Conservation (phyloP, 2,888 invertebrate species). For the Therioaphis trifolii region DNA sequence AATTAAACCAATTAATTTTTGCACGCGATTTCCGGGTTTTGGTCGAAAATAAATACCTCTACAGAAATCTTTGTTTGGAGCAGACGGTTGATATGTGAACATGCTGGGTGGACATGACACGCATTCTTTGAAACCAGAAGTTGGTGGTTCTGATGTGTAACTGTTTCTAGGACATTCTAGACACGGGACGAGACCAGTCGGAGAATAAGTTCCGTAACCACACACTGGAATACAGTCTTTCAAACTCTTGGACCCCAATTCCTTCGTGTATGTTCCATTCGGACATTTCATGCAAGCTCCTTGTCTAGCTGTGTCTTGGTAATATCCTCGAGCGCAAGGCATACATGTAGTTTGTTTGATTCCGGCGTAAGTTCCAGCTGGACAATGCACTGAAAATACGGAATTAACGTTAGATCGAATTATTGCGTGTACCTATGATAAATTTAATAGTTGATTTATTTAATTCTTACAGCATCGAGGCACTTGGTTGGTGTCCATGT, state of each 20-base stretch:
- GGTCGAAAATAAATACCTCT: conserved; percentile 69
- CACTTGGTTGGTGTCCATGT: conserved; percentile 91
- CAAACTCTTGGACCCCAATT: conserved; percentile 83
- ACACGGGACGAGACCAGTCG: conserved; percentile 92
- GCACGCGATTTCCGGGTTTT: neutral
- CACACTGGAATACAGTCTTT: conserved; percentile 93
- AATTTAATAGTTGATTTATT: conserved; percentile 6
- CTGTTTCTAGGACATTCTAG: conserved; percentile 93
- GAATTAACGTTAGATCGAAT: neutral
- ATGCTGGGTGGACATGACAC: conserved; percentile 90
- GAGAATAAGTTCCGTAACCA: conserved; percentile 95
- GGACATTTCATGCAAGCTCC: conserved; percentile 92
- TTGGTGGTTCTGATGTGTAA: conserved; percentile 87
- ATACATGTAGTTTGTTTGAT: conserved; percentile 92
- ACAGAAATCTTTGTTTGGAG: conserved; percentile 83
- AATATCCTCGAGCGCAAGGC: conserved; percentile 90
- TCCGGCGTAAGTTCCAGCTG: conserved; percentile 93
- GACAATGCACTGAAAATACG: conserved; percentile 85
- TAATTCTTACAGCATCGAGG: conserved; percentile 86
- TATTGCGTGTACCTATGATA: neutral
- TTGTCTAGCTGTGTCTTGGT: conserved; percentile 92
- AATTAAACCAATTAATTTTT: conserved; percentile 28
- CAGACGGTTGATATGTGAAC: conserved; percentile 92
- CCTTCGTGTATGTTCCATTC: conserved; percentile 90
- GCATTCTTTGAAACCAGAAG: conserved; percentile 92